Base-by-base conservation (phyloP, 2,888 invertebrate genomes). In the Caenorhabditis sp. region DNA sequence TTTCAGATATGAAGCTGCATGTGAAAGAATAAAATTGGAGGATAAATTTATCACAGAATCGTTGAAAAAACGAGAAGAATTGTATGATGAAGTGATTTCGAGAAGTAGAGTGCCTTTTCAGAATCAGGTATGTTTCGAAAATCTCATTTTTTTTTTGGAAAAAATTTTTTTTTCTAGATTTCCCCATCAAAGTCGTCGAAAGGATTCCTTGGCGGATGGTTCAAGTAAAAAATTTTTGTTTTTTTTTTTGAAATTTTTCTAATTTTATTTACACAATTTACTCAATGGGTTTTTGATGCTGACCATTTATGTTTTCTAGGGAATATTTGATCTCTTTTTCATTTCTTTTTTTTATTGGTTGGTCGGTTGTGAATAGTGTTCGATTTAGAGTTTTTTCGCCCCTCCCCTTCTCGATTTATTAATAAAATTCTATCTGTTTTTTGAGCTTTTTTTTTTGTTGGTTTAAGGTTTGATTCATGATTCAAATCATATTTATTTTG, bases 1-100 rank as follows among this genome's bases (percentile, higher is more conserved):
- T 21, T 53, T 14, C 36, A 85, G 85, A 57, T 85, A 77, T 62
- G 86, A 86, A 66, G 84, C 69, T 17, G 82, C 83, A 8, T 76
- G 78, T 26, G 77, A 69, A 27, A 73, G 82, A 36, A 58, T 86
- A 58, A 86, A 86, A 65, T 58, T 62, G 4, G 86, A 86, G 66
- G 86, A 86, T 53, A 83, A 84, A 27, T 71, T 65, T 1, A 81
- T 86, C 26, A 57, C 60, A 26, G 79, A 82, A 36, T 61, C 66
- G n/a, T 50, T 86, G 55, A 79, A 82, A 59, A 58, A 26, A 0
- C 70, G 85, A 21, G 86, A 86, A 58, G 77, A 82, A 49, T 61
- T 77, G n/a, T 86, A 86, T 66, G 86, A 86, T 17, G 68, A 77
- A 36, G 80, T 77, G 12, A 66, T 78, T 26, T 23, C 54, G 2